Base-by-base conservation (phyloP, 2,113 vertebrate genomes). In the Catharus minimus region DNA sequence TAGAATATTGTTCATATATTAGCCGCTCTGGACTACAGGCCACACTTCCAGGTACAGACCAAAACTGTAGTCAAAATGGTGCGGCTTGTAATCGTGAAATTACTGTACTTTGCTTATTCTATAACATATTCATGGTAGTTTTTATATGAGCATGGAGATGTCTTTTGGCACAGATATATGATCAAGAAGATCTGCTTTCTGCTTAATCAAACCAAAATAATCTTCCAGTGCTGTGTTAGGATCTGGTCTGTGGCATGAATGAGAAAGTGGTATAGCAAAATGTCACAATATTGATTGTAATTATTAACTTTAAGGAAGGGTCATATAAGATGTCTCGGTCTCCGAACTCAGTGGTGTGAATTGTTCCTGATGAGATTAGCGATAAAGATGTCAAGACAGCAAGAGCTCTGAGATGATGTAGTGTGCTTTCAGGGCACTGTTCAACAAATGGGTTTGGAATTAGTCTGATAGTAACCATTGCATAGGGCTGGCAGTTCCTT, bases 221-320 rank as follows among this genome's bases (percentile, higher is more conserved):
- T 76, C 41, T 94, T 32, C 56, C 67, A 18, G 1, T 65, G 41
- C 79, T 94, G 75, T 88, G 33, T 84, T 89, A 79, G 53, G 60
- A 73, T 91, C 73, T 86, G 62, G 83, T 85, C 88, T 84, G 85
- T 88, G 89, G 67, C 91, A 64, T 36, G 68, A 92, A 75, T 72
- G 60, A 53, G 12, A 69, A 88, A 82, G 58, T 73, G 81, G 26
- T 95, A 52, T 93, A 11, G 1, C 60, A 77, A 82, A 94, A 86
- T 93, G 86, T 96, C 95, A 92, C 76, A 88, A 24, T 96, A 93
- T 96, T 95, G 93, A 94, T 95, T 86, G 72, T 55, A 6, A 27
- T 91, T 95, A 95, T 80, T 94, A 82, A 89, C 81, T 93, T 86
- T 91, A 86, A 65, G 85, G 93, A 92, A 66, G 89, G 73, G 88